Conservation (phyloP, 1,140 invertebrate genomes). For the Conus ventricosus region DNA sequence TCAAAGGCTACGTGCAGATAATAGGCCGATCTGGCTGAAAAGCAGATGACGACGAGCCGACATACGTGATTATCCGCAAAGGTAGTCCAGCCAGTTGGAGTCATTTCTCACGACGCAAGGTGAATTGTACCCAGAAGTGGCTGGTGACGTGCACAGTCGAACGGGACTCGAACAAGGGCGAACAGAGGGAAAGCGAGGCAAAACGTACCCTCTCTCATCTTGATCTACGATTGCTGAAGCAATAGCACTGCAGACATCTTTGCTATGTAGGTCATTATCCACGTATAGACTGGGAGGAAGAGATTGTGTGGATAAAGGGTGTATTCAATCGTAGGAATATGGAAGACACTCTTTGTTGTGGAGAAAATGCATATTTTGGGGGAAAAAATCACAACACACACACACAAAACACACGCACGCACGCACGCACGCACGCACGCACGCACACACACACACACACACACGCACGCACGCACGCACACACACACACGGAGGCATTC, state of each 20-base stretch:
- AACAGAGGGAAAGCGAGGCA: no score
- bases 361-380: background rate
- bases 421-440: background rate
- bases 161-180: no score
- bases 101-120: no score
- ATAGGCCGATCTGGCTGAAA: no score
- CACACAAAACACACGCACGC: background rate
- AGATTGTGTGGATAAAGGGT: background rate
- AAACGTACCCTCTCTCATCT: background rate
- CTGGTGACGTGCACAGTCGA: no score
- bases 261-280: background rate
- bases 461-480: background rate
- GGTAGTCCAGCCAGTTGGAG: no score
- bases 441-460: background rate
- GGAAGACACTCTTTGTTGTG: background rate
- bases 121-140: no score
- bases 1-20: no score
- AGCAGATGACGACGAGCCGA: no score
- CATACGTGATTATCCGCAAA: no score
- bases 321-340: no score
- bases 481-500: background rate
- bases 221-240: background rate
- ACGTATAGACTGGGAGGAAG: background rate
- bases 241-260: background rate
- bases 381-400: background rate